A percentile compares a stretch with the other conserved stretches of the same genome.
phyloP scores from a whole-genome alignment of 2,113 vertebrate species.

The Orthonyx spaldingii region DNA sequence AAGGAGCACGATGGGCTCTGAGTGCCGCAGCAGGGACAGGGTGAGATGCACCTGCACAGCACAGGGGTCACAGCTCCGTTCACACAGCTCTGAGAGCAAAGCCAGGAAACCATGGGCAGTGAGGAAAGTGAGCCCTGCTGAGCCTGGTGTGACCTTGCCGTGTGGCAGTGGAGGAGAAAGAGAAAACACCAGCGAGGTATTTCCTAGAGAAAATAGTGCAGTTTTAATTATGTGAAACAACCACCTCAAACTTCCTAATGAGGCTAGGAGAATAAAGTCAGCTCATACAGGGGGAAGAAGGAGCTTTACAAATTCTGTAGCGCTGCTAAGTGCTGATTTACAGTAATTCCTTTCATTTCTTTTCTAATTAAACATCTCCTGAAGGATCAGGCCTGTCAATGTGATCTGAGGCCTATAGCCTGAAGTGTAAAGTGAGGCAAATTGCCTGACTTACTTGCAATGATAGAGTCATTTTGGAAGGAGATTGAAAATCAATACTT shows the following conservation, averaged over 20 bases:
- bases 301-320: not conserved
- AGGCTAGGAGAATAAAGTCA: constrained; percentile 29
- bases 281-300: not conserved
- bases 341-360: constrained; percentile 67
- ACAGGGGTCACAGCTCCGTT: fast-evolving
- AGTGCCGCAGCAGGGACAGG: not conserved
- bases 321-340: constrained; percentile 58
- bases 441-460: constrained; percentile 60
- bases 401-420: constrained; percentile 54
- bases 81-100: not conserved
- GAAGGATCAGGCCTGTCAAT: constrained; percentile 58
- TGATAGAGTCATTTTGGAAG: constrained; percentile 70
- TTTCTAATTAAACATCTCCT: constrained; percentile 73
- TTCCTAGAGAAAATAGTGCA: not conserved
- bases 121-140: not conserved
- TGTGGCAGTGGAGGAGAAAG: not conserved
- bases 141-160: fast-evolving
- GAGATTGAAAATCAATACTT: constrained; percentile 78
- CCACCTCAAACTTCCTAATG: not conserved
- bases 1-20: not conserved
- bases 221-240: not conserved
- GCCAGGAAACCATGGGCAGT: fast-evolving
- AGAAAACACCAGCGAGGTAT: not conserved
- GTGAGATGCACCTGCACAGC: not conserved
- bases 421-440: constrained; percentile 68